phyloP scores from a whole-genome alignment of 2,113 vertebrate genomes.

The Psilopsiagon aurifrons region DNA sequence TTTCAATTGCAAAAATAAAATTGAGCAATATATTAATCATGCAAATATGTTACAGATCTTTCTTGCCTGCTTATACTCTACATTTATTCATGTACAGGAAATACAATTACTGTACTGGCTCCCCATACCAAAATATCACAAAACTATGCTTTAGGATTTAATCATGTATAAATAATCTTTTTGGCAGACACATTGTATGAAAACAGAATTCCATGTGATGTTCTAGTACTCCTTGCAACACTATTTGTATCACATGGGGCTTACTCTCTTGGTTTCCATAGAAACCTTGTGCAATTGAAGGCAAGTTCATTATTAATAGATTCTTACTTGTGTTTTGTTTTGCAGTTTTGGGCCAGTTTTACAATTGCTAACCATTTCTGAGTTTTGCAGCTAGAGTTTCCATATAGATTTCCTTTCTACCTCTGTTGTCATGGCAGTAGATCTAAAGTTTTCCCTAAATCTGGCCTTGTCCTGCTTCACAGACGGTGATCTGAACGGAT shows the following conservation, averaged over 20 bases:
- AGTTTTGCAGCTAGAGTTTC: background rate
- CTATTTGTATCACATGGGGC: background rate
- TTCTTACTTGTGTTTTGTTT: constrained; percentile 41
- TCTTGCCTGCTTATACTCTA: background rate
- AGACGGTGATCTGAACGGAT: background rate
- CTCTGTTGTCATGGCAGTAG: background rate
- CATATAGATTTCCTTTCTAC: background rate
- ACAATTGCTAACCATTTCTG: constrained; percentile 60
- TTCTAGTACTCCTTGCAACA: constrained; percentile 25
- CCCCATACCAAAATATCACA: background rate
- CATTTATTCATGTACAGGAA: background rate
- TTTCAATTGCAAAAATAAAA: constrained; percentile 8
- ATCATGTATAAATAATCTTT: constrained; percentile 53
- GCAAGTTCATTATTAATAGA: constrained; percentile 65
- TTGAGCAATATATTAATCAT: background rate
- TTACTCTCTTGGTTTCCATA: constrained; percentile 65
- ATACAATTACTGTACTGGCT: constrained; percentile 25
- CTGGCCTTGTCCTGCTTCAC: background rate
- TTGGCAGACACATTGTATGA: constrained; percentile 25
- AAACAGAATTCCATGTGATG: constrained; percentile 64
- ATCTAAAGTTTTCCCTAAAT: background rate
- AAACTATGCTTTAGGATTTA: constrained; percentile 45
- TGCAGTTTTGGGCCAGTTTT: constrained; percentile 54
- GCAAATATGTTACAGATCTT: background rate
- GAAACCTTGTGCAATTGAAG: constrained; percentile 69